A percentile compares a stretch with the other conserved stretches of the same genome.
phyloP scores from a whole-genome alignment of 2,888 invertebrate genomes.

The Zygaena filipendulae region DNA sequence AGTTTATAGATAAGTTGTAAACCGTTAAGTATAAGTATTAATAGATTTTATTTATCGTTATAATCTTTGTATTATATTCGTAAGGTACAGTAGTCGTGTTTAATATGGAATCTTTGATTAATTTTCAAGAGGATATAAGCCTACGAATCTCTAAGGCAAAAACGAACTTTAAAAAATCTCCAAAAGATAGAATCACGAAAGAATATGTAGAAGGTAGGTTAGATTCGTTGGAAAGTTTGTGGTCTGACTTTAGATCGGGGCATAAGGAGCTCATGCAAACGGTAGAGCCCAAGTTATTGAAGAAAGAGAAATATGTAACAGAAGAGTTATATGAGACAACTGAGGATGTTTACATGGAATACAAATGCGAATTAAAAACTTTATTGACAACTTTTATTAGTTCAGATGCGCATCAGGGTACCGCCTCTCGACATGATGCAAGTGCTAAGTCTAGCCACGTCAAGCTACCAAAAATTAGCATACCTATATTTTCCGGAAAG shows the following conservation, averaged over 20 bases:
- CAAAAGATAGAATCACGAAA: constrained; percentile 3
- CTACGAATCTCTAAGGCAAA: constrained; percentile 1
- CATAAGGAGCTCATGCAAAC: constrained; percentile 3
- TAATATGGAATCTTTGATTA: constrained; percentile 4
- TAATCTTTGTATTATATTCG: background rate
- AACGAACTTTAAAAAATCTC: constrained; percentile 9
- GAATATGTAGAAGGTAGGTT: constrained; percentile 7
- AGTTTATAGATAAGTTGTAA: too few species aligned
- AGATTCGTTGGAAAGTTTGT: constrained; percentile 8
- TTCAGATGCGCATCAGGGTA: too few species aligned
- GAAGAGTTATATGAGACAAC: constrained; percentile 2
- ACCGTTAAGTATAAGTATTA: background rate
- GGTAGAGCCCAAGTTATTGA: too few species aligned
- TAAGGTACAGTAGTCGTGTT: background rate
- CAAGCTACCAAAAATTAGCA: constrained; percentile 8
- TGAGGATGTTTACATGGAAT: constrained; percentile 4
- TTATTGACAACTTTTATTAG: background rate
- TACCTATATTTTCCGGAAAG: constrained; percentile 10
- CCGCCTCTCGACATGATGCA: background rate
- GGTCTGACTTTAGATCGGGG: constrained; percentile 6
- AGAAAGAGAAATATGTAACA: too few species aligned
- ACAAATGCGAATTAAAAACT: constrained; percentile 5
- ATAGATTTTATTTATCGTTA: constrained; percentile 1
- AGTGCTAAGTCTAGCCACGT: background rate
- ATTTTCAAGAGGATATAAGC: constrained; percentile 4